phyloP scores from a whole-genome alignment of 2,797 vertebrate genomes.

The Pogonophryne albipinna region DNA sequence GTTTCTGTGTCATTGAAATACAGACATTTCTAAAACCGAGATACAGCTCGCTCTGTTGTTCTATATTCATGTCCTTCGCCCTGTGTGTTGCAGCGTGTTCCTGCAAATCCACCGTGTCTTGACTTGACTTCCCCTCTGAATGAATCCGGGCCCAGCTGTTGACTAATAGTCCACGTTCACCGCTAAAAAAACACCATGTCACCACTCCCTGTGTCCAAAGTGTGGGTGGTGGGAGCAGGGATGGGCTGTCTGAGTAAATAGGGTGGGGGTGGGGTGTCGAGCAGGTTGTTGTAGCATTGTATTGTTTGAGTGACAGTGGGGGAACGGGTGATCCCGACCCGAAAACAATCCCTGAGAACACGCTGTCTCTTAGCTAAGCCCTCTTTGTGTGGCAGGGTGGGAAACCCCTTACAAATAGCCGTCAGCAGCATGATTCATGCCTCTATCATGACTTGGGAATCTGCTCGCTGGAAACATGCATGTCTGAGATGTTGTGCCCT shows the following conservation, averaged over 20 bases:
- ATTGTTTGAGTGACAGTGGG: constrained; percentile 75
- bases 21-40: not conserved
- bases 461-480: constrained; percentile 22
- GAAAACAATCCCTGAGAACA: constrained; percentile 72
- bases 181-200: constrained; percentile 67
- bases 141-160: constrained; percentile 69
- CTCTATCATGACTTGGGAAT: constrained; percentile 64
- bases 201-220: constrained; percentile 72
- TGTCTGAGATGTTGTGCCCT: constrained; percentile 14
- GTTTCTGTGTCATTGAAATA: not conserved
- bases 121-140: constrained; percentile 50
- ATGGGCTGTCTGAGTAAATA: constrained; percentile 62
- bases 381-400: constrained; percentile 64
- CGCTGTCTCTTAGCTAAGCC: constrained; percentile 61
- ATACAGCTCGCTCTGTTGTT: not conserved
- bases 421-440: constrained; percentile 56
- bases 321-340: constrained; percentile 66
- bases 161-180: constrained; percentile 74
- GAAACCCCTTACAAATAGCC: constrained; percentile 62
- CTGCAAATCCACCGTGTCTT: constrained; percentile 55
- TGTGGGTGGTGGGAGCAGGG: constrained; percentile 63
- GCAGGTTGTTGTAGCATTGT: constrained; percentile 60
- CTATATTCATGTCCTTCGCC: constrained; percentile 26
- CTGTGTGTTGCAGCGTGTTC: constrained; percentile 22
- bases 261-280: constrained; percentile 52